phyloP scores from a whole-genome alignment of 2,888 invertebrate species.

The Erannis defoliaria region DNA sequence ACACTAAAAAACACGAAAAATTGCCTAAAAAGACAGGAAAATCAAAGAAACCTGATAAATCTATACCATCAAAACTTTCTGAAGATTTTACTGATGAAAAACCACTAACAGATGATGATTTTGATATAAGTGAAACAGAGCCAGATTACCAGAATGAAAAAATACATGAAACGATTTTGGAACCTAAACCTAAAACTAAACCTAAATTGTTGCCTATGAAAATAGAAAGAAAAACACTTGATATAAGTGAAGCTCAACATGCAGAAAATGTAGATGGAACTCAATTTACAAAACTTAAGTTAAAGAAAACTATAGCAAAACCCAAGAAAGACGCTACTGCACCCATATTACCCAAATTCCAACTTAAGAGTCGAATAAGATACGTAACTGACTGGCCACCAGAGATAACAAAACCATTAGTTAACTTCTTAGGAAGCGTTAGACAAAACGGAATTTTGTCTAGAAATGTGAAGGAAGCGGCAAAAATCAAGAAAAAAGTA shows the following conservation, averaged over 20 bases:
- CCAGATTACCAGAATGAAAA: slow-evolving; percentile 5
- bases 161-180: slow-evolving; percentile 32
- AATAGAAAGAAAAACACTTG: slow-evolving; percentile 88
- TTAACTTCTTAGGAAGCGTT: slow-evolving; percentile 84
- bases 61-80: background rate
- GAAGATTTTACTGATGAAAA: background rate
- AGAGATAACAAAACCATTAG: slow-evolving; percentile 77
- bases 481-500: slow-evolving; percentile 87
- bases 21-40: slow-evolving; percentile 32
- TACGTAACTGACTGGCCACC: slow-evolving; percentile 88
- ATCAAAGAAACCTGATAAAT: slow-evolving; percentile 6
- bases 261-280: slow-evolving; percentile 87
- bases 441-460: slow-evolving; percentile 90
- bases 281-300: slow-evolving; percentile 89
- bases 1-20: slow-evolving; percentile 26
- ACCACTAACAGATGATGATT: background rate
- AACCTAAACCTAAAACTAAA: slow-evolving; percentile 59
- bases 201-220: slow-evolving; percentile 82
- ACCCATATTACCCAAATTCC: slow-evolving; percentile 88
- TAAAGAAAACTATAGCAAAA: slow-evolving; percentile 87
- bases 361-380: slow-evolving; percentile 90
- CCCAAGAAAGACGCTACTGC: slow-evolving; percentile 77
- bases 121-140: slow-evolving; percentile 4
- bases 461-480: slow-evolving; percentile 90
- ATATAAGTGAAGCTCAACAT: slow-evolving; percentile 88